Evolutionary conservation across 2,888 invertebrate species (phyloP).

Genomic region (Neocrepidodera transversa): DNA sequence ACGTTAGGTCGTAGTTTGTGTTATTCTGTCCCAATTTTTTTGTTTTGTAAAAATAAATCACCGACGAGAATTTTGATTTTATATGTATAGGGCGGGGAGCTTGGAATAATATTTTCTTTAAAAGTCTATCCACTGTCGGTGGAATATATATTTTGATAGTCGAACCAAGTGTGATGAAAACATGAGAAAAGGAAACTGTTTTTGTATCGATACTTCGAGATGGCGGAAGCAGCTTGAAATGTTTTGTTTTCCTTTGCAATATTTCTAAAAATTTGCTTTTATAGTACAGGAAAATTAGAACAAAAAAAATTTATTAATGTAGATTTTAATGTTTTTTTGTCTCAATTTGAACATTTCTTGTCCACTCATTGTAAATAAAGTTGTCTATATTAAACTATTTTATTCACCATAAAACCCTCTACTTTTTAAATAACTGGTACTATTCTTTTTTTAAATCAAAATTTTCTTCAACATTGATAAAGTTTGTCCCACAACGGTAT

Average conservation of each 20-base stretch:
- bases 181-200: constrained; percentile 30
- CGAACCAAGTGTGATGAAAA: constrained; percentile 36
- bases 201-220: constrained; percentile 22
- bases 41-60: constrained; percentile 46
- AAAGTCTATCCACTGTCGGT: constrained; percentile 39
- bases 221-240: constrained; percentile 13
- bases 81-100: constrained; percentile 42
- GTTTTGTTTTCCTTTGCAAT: constrained; percentile 23
- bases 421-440: too few species aligned
- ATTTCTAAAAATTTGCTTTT: constrained; percentile 20
- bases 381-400: too few species aligned
- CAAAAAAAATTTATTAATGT: too few species aligned
- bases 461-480: too few species aligned
- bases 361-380: too few species aligned
- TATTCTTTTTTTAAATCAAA: too few species aligned
- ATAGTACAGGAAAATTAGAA: background rate
- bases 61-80: constrained; percentile 45
- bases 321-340: too few species aligned
- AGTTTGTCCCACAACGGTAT: too few species aligned
- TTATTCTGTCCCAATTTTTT: constrained; percentile 40
- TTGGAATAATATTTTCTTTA: constrained; percentile 43
- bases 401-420: too few species aligned
- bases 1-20: constrained; percentile 37
- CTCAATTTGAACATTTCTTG: too few species aligned
- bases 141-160: constrained; percentile 44